Evolutionary conservation across 2,888 invertebrate species (phyloP), one percentile per base, ranked within the genome.

Genomic region (Agrotis puta): DNA sequence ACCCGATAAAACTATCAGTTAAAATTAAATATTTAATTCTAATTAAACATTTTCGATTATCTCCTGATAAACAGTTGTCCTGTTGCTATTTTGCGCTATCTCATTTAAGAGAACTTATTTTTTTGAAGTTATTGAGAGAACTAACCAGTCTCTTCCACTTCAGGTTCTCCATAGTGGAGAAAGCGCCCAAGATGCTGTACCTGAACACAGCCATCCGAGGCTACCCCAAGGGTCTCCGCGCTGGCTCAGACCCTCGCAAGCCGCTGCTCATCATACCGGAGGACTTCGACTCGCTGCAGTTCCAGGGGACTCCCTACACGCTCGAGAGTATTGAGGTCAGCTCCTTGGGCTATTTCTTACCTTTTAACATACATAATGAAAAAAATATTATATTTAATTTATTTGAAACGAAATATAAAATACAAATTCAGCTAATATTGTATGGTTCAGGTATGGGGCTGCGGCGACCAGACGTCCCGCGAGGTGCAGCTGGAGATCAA

Each of bases 401-500:
- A 39, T 39, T 39, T 39, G 9, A 33, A 33, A 33, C 9, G 9
- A 33, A 33, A 33, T 33, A 27, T 5, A 5, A 27, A 27, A 27
- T 39, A 39, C 4, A 39, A 39, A 39, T 39, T 39, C 2, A 39
- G 39, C 39, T 11, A 39, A 39, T 18, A 24, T 16, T 45, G 43
- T 16, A 3, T 33, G 50, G 39, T 61, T 6, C 86, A 98, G 96
- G 98, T 98, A 33, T 98, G 98, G 98, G 98, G 98, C 47, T 98
- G 98, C 90, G 98, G 98, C 1, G 98, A 98, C 91, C 94, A 97
- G 94, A 96, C 97, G 86, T 97, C 97, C 66, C 94, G 99, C 79
- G 98, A 98, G 87, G 97, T 97, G 16, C 99, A 99, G 94, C 93
- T 98, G 77, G 98, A 98, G 88, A 97, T 98, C 85, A 99, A 99